Percentiles rank a stretch among this genome's conserved stretches.
Evolutionary conservation across 2,113 vertebrate genomes (phyloP).

Genomic region (Alces alces): DNA sequence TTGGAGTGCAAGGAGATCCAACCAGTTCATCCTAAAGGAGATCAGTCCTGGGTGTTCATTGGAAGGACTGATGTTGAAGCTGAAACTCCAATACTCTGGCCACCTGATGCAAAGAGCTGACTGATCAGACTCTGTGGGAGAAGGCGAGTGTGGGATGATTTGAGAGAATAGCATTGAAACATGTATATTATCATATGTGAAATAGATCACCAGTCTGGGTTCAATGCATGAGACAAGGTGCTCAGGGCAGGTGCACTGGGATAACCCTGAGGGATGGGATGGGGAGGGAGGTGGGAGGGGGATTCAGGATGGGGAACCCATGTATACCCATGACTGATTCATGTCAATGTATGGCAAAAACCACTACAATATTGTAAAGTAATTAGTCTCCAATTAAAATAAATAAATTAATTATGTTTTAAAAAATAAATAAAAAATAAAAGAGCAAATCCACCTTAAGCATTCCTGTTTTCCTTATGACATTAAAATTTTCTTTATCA

Average conservation of each 20-base stretch:
- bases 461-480: not conserved
- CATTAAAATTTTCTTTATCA: not conserved
- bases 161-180: not conserved
- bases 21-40: not conserved
- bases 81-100: no score
- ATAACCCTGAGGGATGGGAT: not conserved
- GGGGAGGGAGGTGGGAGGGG: not conserved
- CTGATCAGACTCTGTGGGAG: not conserved
- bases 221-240: not conserved
- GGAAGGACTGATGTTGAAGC: no score
- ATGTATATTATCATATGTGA: not conserved
- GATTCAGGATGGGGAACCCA: not conserved
- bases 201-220: fast-evolving
- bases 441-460: not conserved
- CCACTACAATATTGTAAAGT: not conserved
- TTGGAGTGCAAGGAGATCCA: not conserved
- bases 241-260: not conserved
- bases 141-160: not conserved
- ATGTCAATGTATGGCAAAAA: not conserved
- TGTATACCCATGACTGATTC: not conserved
- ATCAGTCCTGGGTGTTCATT: not conserved
- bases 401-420: not conserved
- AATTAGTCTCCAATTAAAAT: not conserved
- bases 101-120: no score
- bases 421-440: not conserved